These are phyloP conservation scores for Limnephilus rhombicus DNA, from an alignment of 2,888 invertebrate genomes.

Conservation along the genomic window DNA sequence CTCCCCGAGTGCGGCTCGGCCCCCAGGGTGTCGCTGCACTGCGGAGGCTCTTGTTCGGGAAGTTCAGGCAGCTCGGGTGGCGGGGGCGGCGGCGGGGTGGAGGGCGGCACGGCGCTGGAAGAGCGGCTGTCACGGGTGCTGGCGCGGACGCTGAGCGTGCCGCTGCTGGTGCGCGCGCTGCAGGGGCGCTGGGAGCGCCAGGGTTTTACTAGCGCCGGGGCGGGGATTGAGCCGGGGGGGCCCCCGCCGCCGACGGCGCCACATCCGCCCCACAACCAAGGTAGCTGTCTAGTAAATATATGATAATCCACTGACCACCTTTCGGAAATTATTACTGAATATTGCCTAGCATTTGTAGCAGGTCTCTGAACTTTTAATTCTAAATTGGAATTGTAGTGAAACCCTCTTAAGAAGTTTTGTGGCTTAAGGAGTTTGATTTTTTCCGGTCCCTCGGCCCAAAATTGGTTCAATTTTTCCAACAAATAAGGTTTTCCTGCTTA, in stretches of 20 bases:
- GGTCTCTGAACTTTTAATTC: too few species aligned
- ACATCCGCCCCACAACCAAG: constrained; percentile 73
- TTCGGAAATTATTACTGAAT: not conserved
- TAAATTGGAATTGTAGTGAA: too few species aligned
- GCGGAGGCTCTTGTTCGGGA: constrained; percentile 74
- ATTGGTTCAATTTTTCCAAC: too few species aligned
- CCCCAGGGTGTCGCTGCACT: constrained; percentile 71
- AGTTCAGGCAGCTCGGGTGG: constrained; percentile 75
- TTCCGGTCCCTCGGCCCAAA: too few species aligned
- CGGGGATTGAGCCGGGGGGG: constrained; percentile 82
- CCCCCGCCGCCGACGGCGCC: constrained; percentile 71
- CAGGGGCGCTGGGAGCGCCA: constrained; percentile 56
- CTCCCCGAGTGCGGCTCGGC: constrained; percentile 88
- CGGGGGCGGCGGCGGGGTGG: constrained; percentile 76
- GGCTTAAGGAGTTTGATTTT: too few species aligned
- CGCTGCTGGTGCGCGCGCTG: constrained; percentile 86
- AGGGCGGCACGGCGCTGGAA: constrained; percentile 71
- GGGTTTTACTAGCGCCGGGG: constrained; percentile 82
- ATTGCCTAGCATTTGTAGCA: too few species aligned
- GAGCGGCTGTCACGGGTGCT: constrained; percentile 80
- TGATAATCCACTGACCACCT: not conserved
- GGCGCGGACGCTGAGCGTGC: constrained; percentile 94
- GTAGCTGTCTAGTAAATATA: constrained; percentile 66
- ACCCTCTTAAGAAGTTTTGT: too few species aligned
- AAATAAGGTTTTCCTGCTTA: too few species aligned